Evolutionary conservation across 2,797 vertebrate species (phyloP).

Genomic region (Borostomias antarcticus): DNA sequence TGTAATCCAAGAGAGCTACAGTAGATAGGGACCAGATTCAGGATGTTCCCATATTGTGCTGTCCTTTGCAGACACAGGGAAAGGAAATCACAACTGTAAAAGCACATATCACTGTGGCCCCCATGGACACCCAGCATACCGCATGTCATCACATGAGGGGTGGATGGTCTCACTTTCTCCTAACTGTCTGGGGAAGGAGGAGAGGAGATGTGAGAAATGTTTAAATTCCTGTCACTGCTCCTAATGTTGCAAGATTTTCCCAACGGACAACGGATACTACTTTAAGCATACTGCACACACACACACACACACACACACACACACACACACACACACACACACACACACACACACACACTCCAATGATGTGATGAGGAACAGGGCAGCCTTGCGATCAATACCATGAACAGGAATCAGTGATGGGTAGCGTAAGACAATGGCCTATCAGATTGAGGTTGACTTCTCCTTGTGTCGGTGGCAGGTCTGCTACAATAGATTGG

Average conservation of each 20-base stretch:
- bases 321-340: slow-evolving; percentile 36
- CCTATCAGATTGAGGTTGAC: slow-evolving; percentile 89
- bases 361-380: slow-evolving; percentile 73
- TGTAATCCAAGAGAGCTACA: slow-evolving; percentile 58
- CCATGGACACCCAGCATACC: neutral
- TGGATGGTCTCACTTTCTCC: too few species aligned
- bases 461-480: slow-evolving; percentile 84
- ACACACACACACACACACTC: slow-evolving; percentile 46
- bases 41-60: slow-evolving; percentile 29
- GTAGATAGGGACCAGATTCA: too few species aligned
- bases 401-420: slow-evolving; percentile 83
- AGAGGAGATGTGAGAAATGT: neutral
- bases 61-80: neutral
- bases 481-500: slow-evolving; percentile 83
- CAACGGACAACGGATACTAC: neutral
- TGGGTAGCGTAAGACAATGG: slow-evolving; percentile 86
- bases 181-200: too few species aligned
- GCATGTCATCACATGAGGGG: too few species aligned
- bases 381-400: slow-evolving; percentile 81
- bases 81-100: neutral
- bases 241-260: neutral
- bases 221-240: neutral
- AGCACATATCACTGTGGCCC: neutral
- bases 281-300: slow-evolving; percentile 17
- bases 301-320: slow-evolving; percentile 52